A percentile compares a stretch with the other conserved stretches of the same genome.
phyloP scores from a whole-genome alignment of 2,797 vertebrate genomes.

The Leuciscus waleckii region DNA sequence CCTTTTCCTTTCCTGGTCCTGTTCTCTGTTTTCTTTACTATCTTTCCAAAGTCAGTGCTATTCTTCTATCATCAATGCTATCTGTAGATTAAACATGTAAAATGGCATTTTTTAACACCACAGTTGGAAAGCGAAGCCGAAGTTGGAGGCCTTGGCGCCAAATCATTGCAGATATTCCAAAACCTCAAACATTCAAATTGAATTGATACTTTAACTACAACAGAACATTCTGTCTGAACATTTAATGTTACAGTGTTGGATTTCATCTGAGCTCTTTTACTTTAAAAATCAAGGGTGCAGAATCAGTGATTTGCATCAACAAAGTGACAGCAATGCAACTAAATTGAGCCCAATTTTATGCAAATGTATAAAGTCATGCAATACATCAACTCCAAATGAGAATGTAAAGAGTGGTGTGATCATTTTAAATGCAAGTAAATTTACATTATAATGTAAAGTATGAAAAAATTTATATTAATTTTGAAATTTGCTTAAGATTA shows the following conservation, averaged over 20 bases:
- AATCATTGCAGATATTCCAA: background rate
- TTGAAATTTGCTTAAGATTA: background rate
- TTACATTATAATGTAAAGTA: background rate
- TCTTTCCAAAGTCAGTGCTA: slow-evolving; percentile 24
- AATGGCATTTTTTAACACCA: background rate
- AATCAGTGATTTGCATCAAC: background rate
- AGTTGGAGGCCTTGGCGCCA: background rate
- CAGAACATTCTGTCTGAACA: background rate
- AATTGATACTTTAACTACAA: background rate
- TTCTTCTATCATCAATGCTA: slow-evolving; percentile 17
- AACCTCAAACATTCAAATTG: background rate
- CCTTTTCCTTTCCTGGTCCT: slow-evolving; percentile 35
- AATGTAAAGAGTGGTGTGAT: background rate
- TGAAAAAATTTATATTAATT: background rate
- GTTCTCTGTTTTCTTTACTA: slow-evolving; percentile 18
- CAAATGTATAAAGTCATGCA: background rate
- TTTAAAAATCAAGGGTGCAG: background rate
- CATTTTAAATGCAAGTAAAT: background rate
- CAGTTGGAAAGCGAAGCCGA: background rate
- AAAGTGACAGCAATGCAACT: background rate
- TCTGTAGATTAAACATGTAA: slow-evolving; percentile 10
- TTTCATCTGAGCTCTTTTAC: background rate
- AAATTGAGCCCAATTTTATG: background rate
- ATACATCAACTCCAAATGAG: background rate
- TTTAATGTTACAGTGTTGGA: background rate